Evolutionary conservation across 2,797 vertebrate genomes (phyloP).

Genomic region (Anabas testudineus): DNA sequence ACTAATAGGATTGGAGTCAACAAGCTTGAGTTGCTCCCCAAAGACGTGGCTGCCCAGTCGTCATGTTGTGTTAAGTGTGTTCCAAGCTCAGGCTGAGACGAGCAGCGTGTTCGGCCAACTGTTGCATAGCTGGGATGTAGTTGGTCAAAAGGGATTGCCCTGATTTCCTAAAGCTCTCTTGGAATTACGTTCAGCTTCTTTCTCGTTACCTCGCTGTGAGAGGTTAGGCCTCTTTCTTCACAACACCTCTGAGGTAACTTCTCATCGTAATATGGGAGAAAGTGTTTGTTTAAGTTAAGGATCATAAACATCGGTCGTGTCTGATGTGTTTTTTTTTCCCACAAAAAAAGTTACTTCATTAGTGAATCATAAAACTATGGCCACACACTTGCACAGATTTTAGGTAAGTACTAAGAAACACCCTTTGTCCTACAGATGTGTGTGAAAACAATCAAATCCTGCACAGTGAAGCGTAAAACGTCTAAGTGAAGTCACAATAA

Average conservation of each 20-base stretch:
- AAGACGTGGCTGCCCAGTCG: slow-evolving; percentile 67
- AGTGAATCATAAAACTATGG: not conserved
- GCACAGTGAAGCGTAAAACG: not conserved
- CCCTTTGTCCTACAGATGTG: not conserved
- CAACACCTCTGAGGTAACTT: not conserved
- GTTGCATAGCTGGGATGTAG: slow-evolving; percentile 69
- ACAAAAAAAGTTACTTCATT: not conserved
- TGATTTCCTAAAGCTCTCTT: slow-evolving; percentile 79
- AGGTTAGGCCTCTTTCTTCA: slow-evolving; percentile 17
- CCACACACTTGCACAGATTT: slow-evolving; percentile 11
- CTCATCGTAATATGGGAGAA: slow-evolving; percentile 6
- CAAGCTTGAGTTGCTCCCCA: slow-evolving; percentile 74
- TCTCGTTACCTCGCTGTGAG: slow-evolving; percentile 47
- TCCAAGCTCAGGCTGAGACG: slow-evolving; percentile 56
- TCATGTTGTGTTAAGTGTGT: slow-evolving; percentile 49
- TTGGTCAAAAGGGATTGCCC: slow-evolving; percentile 77
- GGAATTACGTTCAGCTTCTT: slow-evolving; percentile 71
- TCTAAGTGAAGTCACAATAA: not conserved
- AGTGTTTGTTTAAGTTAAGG: not conserved
- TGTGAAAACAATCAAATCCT: not conserved
- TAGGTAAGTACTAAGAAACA: slow-evolving; percentile 30
- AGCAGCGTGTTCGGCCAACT: slow-evolving; percentile 72
- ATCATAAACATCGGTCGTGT: not conserved
- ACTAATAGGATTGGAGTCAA: slow-evolving; percentile 83
- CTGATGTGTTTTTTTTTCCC: not conserved